A percentile compares a stretch with the other conserved stretches of the same genome.
phyloP scores from a whole-genome alignment of 2,797 vertebrate species.

The Fratercula arctica region DNA sequence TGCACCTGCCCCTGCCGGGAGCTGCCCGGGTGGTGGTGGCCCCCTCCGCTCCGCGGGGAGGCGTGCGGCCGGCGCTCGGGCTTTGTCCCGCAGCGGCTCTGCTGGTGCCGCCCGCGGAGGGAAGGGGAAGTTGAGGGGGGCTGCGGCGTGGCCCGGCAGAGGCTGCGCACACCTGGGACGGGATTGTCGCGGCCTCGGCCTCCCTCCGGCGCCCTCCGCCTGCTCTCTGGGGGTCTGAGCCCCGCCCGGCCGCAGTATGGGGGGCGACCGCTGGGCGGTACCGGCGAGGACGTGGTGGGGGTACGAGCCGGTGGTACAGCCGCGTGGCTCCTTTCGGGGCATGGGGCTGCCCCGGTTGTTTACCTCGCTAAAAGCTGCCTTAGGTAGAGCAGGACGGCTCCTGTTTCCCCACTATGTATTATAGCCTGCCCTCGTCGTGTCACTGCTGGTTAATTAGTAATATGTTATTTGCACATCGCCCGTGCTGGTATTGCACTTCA shows the following conservation, averaged over 20 bases:
- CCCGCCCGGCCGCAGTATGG: not conserved
- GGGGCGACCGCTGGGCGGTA: not conserved
- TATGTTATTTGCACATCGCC: not conserved
- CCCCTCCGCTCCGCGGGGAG: not conserved
- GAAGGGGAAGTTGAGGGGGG: not conserved
- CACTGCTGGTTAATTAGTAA: conserved; percentile 17
- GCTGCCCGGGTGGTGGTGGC: not conserved
- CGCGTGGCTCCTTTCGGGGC: not conserved
- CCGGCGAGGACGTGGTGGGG: not conserved
- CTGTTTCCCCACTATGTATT: not conserved
- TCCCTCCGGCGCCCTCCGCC: not conserved
- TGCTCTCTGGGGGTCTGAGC: not conserved
- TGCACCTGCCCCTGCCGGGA: conserved; percentile 10
- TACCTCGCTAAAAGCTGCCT: not conserved
- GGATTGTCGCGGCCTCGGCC: not conserved
- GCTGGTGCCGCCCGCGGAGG: not conserved
- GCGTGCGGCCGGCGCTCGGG: not conserved
- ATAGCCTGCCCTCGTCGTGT: not conserved
- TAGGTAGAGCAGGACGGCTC: not conserved
- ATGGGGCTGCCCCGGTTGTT: not conserved
- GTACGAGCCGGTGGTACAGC: not conserved
- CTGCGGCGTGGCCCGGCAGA: not conserved
- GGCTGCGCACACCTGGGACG: not conserved
- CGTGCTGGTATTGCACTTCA: not conserved
- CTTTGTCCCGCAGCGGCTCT: not conserved